These are phyloP conservation scores for Notocelia uddmanniana DNA, from an alignment of 2,888 invertebrate species.

Conservation along the genomic window DNA sequence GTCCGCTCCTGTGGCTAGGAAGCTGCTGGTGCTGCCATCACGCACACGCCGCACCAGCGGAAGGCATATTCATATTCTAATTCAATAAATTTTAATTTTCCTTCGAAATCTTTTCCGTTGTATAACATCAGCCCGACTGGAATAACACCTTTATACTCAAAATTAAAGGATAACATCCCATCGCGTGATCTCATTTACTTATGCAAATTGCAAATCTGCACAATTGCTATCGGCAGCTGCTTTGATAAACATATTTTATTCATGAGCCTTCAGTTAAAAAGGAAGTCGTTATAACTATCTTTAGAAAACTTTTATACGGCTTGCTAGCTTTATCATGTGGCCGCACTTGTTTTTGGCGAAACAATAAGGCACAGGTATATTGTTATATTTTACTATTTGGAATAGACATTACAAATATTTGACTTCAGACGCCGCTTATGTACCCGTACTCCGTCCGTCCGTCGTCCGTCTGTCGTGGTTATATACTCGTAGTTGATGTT, in stretches of 20 bases:
- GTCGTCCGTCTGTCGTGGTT: no score
- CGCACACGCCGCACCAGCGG: no score
- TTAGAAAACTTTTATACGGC: constrained; percentile 32
- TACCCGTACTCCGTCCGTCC: no score
- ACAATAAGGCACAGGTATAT: no score
- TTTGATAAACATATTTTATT: constrained; percentile 45
- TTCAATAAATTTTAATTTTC: not conserved
- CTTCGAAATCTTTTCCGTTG: not conserved
- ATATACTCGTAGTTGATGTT: no score
- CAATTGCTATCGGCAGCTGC: constrained; percentile 46
- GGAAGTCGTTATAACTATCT: constrained; percentile 35
- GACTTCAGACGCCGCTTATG: no score
- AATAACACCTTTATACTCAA: constrained; percentile 38
- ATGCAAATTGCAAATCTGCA: constrained; percentile 45
- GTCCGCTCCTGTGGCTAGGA: no score
- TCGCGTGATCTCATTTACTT: constrained; percentile 44
- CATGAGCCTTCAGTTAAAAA: constrained; percentile 37
- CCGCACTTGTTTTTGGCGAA: not conserved
- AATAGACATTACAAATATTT: no score
- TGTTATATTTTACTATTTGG: no score
- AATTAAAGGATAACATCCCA: constrained; percentile 41
- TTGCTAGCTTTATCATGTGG: not conserved
- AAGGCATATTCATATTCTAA: no score
- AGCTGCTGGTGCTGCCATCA: no score
- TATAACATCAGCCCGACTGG: constrained; percentile 6